Percentiles rank a stretch among this genome's conserved stretches.
Conservation (phyloP, 2,888 invertebrate species). For the Slavum lentiscoides region DNA sequence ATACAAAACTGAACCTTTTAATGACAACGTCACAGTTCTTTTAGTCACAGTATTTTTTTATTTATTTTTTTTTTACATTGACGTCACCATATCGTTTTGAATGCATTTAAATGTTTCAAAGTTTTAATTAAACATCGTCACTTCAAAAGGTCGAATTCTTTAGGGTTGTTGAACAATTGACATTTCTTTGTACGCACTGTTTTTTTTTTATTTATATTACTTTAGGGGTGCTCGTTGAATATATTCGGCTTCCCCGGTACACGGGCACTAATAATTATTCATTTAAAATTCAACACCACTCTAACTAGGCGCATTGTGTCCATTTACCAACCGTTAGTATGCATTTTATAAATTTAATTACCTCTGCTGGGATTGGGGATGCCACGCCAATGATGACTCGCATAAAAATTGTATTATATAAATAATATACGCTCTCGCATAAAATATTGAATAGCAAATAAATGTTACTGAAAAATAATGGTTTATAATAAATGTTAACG, state of each 20-base stretch:
- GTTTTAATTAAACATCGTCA: slow-evolving; percentile 49
- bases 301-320: slow-evolving; percentile 51
- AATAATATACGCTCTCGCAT: not conserved
- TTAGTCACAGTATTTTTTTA: slow-evolving; percentile 45
- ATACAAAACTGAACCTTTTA: slow-evolving; percentile 41
- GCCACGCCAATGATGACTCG: slow-evolving; percentile 45
- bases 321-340: slow-evolving; percentile 47
- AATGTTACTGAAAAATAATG: not conserved
- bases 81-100: slow-evolving; percentile 45
- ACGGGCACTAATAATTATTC: slow-evolving; percentile 43
- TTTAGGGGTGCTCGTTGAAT: slow-evolving; percentile 35
- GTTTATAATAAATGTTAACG: not conserved
- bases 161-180: slow-evolving; percentile 48
- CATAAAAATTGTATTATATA: slow-evolving; percentile 18
- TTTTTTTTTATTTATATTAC: slow-evolving; percentile 23
- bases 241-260: slow-evolving; percentile 29
- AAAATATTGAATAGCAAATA: not conserved
- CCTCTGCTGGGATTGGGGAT: slow-evolving; percentile 9
- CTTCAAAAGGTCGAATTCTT: slow-evolving; percentile 39
- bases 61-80: slow-evolving; percentile 20
- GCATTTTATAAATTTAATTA: slow-evolving; percentile 51
- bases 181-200: slow-evolving; percentile 37
- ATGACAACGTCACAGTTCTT: slow-evolving; percentile 48
- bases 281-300: slow-evolving; percentile 52
- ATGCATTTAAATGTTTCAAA: slow-evolving; percentile 46